phyloP scores from a whole-genome alignment of 1,140 invertebrate species.

The Steinernema khuongi region DNA sequence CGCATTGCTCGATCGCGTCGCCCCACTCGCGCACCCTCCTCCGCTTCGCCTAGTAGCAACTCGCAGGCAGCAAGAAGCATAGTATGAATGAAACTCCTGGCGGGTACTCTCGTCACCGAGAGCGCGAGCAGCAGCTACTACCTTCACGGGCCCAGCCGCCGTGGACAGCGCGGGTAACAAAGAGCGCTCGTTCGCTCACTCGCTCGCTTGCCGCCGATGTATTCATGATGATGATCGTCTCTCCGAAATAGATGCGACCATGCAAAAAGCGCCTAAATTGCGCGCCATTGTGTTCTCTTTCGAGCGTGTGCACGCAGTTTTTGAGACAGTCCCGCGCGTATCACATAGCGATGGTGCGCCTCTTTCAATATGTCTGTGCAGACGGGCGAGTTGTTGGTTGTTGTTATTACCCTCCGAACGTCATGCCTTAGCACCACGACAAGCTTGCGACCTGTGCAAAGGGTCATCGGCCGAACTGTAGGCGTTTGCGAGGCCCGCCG shows the following conservation, averaged over 20 bases:
- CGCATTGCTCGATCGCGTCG: conserved; percentile 1
- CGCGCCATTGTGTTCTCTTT: conserved; percentile 5
- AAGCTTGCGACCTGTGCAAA: no score
- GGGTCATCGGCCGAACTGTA: no score
- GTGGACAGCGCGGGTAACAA: not conserved
- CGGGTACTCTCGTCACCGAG: not conserved
- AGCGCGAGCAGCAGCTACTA: not conserved
- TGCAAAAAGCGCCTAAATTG: conserved; percentile 8
- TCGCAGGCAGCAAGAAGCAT: not conserved
- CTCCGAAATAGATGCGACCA: not conserved
- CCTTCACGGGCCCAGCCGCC: not conserved
- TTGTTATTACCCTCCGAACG: not conserved
- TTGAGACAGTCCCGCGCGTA: not conserved
- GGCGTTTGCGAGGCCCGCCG: no score
- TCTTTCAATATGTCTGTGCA: no score
- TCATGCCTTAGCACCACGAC: no score
- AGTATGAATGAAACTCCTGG: conserved; percentile 10
- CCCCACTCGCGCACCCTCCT: conserved; percentile 5
- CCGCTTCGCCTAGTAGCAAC: not conserved
- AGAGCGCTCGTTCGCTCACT: not conserved
- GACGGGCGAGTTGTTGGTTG: not conserved
- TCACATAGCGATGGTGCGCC: not conserved
- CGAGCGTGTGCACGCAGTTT: not conserved
- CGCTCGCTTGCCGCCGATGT: no score
- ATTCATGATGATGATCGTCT: not conserved